Evolutionary conservation across 2,888 invertebrate genomes (phyloP).

Genomic region (Seira sanloemensis): DNA sequence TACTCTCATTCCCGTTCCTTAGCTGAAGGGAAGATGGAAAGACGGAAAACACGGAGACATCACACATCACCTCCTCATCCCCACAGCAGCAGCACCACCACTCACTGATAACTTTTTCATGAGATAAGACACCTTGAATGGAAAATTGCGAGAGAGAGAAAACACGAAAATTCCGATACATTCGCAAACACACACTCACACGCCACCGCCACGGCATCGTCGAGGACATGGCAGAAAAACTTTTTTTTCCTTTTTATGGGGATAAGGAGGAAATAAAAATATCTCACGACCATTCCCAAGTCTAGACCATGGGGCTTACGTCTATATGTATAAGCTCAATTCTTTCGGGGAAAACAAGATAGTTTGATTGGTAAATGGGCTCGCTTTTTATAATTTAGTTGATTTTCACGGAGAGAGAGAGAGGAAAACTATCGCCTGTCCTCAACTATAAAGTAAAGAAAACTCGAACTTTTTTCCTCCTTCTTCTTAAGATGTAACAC

Average conservation of each 20-base stretch:
- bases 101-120: conserved; percentile 31
- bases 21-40: conserved; percentile 47
- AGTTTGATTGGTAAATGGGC: conserved; percentile 54
- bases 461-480: background rate
- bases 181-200: conserved; percentile 37
- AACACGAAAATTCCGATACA: conserved; percentile 41
- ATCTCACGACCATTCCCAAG: background rate
- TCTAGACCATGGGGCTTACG: background rate
- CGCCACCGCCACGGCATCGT: conserved; percentile 2
- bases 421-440: background rate
- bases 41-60: conserved; percentile 25
- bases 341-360: conserved; percentile 27
- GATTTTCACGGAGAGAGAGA: background rate
- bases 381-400: conserved; percentile 25
- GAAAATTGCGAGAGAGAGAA: too few relatives aligned
- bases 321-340: background rate
- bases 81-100: too few relatives aligned
- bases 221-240: conserved; percentile 9
- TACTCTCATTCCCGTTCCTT: background rate
- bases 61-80: conserved; percentile 39
- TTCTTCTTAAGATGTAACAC: background rate
- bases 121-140: conserved; percentile 47
- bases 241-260: background rate
- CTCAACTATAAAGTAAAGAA: background rate
- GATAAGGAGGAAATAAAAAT: conserved; percentile 6